A percentile compares a stretch with the other conserved stretches of the same genome.
These are phyloP conservation scores for Enteromius trimaculatus DNA, from an alignment of 2,797 vertebrate species.

Conservation along the genomic window DNA sequence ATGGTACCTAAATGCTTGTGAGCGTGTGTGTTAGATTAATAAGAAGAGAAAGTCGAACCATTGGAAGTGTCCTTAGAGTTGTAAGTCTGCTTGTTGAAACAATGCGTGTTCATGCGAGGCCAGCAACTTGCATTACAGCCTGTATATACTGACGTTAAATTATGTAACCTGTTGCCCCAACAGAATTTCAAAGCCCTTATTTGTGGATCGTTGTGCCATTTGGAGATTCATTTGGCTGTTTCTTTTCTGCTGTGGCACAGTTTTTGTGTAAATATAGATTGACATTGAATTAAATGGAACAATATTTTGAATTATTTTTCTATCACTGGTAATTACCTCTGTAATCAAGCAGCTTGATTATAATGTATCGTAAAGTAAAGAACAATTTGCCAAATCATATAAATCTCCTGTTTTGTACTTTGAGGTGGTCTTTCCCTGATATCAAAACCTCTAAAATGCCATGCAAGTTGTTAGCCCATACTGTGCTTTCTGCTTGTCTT, in stretches of 20 bases:
- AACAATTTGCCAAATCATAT: conserved; percentile 57
- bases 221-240: conserved; percentile 50
- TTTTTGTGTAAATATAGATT: conserved; percentile 58
- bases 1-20: conserved; percentile 59
- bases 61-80: conserved; percentile 79
- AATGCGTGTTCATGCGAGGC: conserved; percentile 49
- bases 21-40: conserved; percentile 45
- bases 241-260: conserved; percentile 53
- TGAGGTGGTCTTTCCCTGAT: conserved; percentile 25
- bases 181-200: conserved; percentile 54
- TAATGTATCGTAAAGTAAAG: conserved; percentile 42
- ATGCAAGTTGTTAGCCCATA: conserved; percentile 46
- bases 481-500: conserved; percentile 40
- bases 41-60: conserved; percentile 57
- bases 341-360: conserved; percentile 55
- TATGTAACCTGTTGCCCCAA: conserved; percentile 49
- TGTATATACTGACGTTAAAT: conserved; percentile 49
- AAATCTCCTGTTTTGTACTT: conserved; percentile 47
- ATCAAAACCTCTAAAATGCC: conserved; percentile 37
- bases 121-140: conserved; percentile 61
- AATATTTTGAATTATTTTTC: conserved; percentile 62
- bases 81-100: conserved; percentile 66
- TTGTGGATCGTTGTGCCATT: conserved; percentile 59
- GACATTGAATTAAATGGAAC: conserved; percentile 46
- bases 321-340: conserved; percentile 52